phyloP scores from a whole-genome alignment of 2,888 invertebrate species.

The Apotomis turbidana region DNA sequence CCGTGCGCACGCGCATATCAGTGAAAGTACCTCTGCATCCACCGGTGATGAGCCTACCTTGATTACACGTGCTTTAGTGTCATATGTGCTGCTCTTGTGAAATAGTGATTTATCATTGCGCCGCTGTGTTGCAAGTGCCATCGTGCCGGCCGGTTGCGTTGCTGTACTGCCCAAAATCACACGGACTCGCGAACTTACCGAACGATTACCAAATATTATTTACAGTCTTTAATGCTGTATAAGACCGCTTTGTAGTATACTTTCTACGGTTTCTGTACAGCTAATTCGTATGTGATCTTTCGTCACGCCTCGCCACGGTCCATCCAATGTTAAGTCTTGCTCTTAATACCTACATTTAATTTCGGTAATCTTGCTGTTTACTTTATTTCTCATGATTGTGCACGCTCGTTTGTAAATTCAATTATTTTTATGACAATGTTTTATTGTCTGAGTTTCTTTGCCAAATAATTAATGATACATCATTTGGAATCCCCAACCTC shows the following conservation, averaged over 20 bases:
- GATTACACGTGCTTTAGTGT: constrained; percentile 37
- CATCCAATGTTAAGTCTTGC: constrained; percentile 60
- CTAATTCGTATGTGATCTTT: constrained; percentile 63
- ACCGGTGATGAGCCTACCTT: constrained; percentile 35
- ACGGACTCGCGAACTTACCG: constrained; percentile 49
- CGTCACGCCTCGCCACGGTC: constrained; percentile 64
- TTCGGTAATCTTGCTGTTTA: constrained; percentile 17
- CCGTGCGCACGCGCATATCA: constrained; percentile 49
- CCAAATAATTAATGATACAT: constrained; percentile 38
- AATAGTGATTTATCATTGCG: constrained; percentile 49
- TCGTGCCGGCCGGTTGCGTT: constrained; percentile 52
- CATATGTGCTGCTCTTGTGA: constrained; percentile 43
- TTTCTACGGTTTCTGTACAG: constrained; percentile 63
- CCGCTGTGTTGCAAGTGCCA: constrained; percentile 50
- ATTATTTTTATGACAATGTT: constrained; percentile 23
- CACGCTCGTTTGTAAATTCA: constrained; percentile 28
- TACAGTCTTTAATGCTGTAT: constrained; percentile 24
- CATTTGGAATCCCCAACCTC: constrained; percentile 37
- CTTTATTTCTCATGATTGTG: constrained; percentile 10
- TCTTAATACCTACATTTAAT: constrained; percentile 52
- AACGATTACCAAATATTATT: constrained; percentile 43
- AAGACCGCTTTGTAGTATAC: constrained; percentile 48
- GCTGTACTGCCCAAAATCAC: constrained; percentile 34
- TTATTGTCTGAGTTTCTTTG: constrained; percentile 24
- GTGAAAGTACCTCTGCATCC: constrained; percentile 70